These are phyloP conservation scores for Amblyopsis rosae DNA, from an alignment of 2,113 vertebrate genomes.

Conservation along the genomic window DNA sequence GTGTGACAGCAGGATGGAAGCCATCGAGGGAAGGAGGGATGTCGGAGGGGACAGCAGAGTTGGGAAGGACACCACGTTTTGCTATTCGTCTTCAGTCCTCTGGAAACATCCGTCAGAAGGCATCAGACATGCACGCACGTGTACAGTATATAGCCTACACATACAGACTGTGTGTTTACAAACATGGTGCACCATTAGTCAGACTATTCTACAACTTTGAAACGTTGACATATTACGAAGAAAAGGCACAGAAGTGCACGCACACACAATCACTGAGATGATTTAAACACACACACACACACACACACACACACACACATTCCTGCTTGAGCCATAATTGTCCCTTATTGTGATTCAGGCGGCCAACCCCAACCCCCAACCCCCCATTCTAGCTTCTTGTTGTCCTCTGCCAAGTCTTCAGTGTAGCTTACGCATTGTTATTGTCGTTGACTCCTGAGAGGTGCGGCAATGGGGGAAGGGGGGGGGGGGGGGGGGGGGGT, in stretches of 20 bases:
- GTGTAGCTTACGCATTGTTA: constrained; percentile 70
- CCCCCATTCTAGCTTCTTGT: constrained; percentile 56
- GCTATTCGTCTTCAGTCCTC: constrained; percentile 53
- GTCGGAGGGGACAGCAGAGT: constrained; percentile 55
- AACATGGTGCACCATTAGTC: neutral
- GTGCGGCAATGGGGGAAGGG: neutral
- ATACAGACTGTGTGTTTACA: neutral
- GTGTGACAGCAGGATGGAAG: constrained; percentile 36
- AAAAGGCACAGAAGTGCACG: neutral
- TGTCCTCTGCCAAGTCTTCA: constrained; percentile 65
- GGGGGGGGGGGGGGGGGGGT: constrained; percentile 41
- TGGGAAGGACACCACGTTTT: constrained; percentile 60
- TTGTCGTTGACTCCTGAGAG: constrained; percentile 21
- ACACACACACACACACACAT: constrained; percentile 29
- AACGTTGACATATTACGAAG: neutral
- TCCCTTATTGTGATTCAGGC: constrained; percentile 69
- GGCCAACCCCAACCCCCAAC: constrained; percentile 14
- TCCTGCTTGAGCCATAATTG: constrained; percentile 61
- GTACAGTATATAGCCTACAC: neutral
- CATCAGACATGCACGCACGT: neutral
- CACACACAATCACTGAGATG: neutral
- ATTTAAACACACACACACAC: neutral
- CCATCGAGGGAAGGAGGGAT: constrained; percentile 62
- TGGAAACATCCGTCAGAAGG: constrained; percentile 18
- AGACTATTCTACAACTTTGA: neutral